phyloP scores from a whole-genome alignment of 2,113 vertebrate genomes.

The Cyanoderma ruficeps region DNA sequence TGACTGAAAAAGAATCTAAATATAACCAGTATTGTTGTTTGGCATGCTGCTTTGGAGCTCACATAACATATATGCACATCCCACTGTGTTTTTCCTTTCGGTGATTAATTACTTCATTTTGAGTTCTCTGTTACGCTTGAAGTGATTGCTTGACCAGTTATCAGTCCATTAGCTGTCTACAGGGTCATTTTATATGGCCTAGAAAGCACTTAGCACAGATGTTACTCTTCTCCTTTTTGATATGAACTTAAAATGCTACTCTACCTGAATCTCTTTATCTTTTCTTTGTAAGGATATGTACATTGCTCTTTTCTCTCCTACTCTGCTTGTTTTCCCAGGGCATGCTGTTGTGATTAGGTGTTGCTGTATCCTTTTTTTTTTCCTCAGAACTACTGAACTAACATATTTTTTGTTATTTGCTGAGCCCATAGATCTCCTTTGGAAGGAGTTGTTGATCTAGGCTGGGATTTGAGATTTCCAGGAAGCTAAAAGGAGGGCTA shows the following conservation, averaged over 20 bases:
- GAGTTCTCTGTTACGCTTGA: neutral
- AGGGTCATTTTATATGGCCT: neutral
- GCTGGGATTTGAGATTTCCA: neutral
- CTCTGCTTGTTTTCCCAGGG: conserved; percentile 83
- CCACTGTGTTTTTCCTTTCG: neutral
- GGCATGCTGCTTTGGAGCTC: neutral
- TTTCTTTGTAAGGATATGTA: conserved; percentile 50
- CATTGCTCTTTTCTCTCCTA: conserved; percentile 80
- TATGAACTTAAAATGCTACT: neutral
- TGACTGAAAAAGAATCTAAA: neutral
- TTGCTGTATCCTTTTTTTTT: neutral
- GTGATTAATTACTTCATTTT: neutral
- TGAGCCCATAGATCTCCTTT: neutral
- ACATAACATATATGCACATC: neutral
- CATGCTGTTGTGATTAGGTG: conserved; percentile 96
- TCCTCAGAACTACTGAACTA: neutral
- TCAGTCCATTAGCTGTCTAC: neutral
- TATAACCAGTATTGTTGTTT: neutral
- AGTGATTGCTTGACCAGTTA: neutral
- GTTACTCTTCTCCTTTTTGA: neutral
- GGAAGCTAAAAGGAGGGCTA: neutral
- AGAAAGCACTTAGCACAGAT: neutral
- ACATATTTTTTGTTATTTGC: neutral
- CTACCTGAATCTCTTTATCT: neutral
- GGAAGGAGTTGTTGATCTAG: neutral